Conservation (phyloP, 1,140 invertebrate genomes). For the Hyles vespertilio region DNA sequence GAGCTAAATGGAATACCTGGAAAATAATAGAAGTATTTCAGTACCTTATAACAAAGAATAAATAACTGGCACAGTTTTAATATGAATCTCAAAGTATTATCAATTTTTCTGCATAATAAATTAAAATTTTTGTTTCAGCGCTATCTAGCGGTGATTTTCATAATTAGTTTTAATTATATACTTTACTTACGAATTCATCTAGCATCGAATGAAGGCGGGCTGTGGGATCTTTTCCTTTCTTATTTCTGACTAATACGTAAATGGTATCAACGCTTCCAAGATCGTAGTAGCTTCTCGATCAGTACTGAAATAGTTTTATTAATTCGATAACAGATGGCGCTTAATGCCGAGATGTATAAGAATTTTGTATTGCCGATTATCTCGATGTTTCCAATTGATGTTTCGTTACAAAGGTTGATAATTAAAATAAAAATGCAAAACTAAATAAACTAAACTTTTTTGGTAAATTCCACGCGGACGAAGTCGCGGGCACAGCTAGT, state of each 20-base stretch:
- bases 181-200: slow-evolving; percentile 79
- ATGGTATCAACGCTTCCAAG: slow-evolving; percentile 84
- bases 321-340: slow-evolving; percentile 5
- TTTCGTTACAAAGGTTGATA: too few relatives aligned
- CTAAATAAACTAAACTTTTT: too few relatives aligned
- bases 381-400: too few relatives aligned
- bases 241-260: slow-evolving; percentile 86
- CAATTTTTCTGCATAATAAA: too few relatives aligned
- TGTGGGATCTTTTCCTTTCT: slow-evolving; percentile 83
- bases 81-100: too few relatives aligned
- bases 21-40: slow-evolving; percentile 13
- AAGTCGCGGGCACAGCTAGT: too few relatives aligned
- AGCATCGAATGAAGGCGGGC: slow-evolving; percentile 80
- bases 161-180: background rate
- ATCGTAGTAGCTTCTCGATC: slow-evolving; percentile 88
- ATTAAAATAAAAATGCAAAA: too few relatives aligned
- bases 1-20: slow-evolving; percentile 78
- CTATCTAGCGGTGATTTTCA: background rate
- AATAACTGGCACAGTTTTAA: too few relatives aligned
- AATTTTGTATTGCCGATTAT: too few relatives aligned
- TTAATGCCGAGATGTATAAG: background rate
- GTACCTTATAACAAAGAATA: too few relatives aligned
- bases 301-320: slow-evolving; percentile 71
- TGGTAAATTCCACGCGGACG: too few relatives aligned
- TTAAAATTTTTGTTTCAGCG: background rate